These are phyloP conservation scores for Lasioglossum lativentre DNA, from an alignment of 2,888 invertebrate species.

Conservation along the genomic window DNA sequence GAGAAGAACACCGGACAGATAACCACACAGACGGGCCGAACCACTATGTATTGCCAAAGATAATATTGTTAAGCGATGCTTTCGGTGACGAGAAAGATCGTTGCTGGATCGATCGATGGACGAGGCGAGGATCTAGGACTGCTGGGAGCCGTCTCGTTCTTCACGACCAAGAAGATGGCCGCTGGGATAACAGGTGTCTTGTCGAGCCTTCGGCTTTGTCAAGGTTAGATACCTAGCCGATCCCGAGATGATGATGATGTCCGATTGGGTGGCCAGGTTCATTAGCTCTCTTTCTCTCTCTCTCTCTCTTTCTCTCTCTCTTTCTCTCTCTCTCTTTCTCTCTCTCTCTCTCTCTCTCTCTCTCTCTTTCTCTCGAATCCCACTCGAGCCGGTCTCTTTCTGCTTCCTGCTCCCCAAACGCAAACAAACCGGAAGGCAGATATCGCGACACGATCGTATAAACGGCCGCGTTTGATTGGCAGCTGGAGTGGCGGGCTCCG, in stretches of 20 bases:
- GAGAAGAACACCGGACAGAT: constrained; percentile 9
- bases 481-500: constrained; percentile 2
- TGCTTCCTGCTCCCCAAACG: not conserved
- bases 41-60: constrained; percentile 78
- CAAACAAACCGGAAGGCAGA: not conserved
- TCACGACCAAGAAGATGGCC: not conserved
- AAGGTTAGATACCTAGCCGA: not conserved
- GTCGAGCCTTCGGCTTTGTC: constrained; percentile 14
- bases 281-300: constrained; percentile 20
- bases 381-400: not conserved
- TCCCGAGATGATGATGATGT: not conserved
- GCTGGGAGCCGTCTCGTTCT: not conserved
- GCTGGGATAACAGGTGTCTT: not conserved
- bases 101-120: constrained; percentile 36
- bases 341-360: not conserved
- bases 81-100: constrained; percentile 48
- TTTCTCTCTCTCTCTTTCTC: no score
- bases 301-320: not conserved
- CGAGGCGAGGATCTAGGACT: not conserved
- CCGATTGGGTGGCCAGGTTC: constrained; percentile 33
- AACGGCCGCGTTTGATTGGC: constrained; percentile 19
- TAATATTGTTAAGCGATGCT: constrained; percentile 75
- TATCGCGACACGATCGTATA: not conserved
- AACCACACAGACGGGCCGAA: constrained; percentile 32
- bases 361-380: not conserved